phyloP scores from a whole-genome alignment of 30 jellyfish, hydroid and myxozoan genomes.

The Pseudorhiza aurosa region DNA sequence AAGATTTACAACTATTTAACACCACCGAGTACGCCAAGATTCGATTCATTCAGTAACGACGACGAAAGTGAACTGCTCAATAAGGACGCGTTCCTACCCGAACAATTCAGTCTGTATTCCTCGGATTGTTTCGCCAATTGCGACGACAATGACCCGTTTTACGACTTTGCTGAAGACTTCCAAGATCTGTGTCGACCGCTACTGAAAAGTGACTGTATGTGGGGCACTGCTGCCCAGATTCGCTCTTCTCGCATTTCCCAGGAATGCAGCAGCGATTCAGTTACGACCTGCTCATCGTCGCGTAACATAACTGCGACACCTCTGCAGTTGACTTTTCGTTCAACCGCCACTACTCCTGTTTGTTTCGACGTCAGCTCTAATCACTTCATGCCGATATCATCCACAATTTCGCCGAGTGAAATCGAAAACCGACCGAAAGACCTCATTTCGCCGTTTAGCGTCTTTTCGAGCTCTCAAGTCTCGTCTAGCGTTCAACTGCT shows the following conservation, averaged over 20 bases:
- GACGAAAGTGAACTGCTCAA: constrained; percentile 30
- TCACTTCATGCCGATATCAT: constrained; percentile 43
- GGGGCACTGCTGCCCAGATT: constrained; percentile 67
- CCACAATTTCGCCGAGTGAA: constrained; percentile 45
- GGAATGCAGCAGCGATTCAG: constrained; percentile 25
- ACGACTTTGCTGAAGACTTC: constrained; percentile 69
- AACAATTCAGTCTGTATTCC: constrained; percentile 25
- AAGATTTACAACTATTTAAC: constrained; percentile 39
- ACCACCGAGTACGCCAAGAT: constrained; percentile 48
- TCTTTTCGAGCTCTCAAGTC: constrained; percentile 1
- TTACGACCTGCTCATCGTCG: constrained; percentile 36
- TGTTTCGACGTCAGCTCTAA: constrained; percentile 31
- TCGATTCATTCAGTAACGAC: constrained; percentile 15
- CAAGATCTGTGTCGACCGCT: constrained; percentile 50
- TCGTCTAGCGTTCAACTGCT: constrained; percentile 23
- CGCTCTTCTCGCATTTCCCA: constrained; percentile 48
- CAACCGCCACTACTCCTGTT: constrained; percentile 66
- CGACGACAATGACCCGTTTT: constrained; percentile 57
- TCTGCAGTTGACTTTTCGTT: constrained; percentile 55
- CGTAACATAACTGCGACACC: constrained; percentile 73
- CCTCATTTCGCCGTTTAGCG: constrained; percentile 34
- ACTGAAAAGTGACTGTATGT: constrained; percentile 74
- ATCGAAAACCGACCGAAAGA: constrained; percentile 43
- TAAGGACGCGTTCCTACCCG: constrained; percentile 29
- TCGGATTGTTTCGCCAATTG: background rate